phyloP scores from a whole-genome alignment of 1,140 invertebrate species.

The Linepithema humile region DNA sequence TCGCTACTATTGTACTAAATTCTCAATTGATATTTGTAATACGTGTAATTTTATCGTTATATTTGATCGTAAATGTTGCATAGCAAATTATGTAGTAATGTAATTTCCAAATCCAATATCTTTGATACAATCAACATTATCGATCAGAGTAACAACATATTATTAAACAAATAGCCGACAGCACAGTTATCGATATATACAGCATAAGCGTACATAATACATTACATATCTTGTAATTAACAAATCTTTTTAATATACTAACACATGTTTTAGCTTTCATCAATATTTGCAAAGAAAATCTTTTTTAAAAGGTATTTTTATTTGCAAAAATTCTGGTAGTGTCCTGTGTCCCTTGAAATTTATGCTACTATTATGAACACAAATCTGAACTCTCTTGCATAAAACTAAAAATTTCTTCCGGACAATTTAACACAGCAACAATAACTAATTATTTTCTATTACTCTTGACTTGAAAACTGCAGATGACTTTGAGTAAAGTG shows the following conservation, averaged over 20 bases:
- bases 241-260: background rate
- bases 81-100: background rate
- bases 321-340: background rate
- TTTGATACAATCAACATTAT: constrained; percentile 37
- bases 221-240: background rate
- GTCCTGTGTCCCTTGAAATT: background rate
- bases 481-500: background rate
- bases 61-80: constrained; percentile 8
- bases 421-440: constrained; percentile 7
- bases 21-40: background rate
- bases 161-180: constrained; percentile 27
- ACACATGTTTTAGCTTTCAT: background rate
- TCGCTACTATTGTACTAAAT: background rate
- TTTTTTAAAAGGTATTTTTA: background rate
- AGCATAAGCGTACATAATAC: background rate
- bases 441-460: constrained; percentile 27
- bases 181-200: background rate
- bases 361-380: background rate
- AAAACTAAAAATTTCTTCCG: background rate
- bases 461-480: constrained; percentile 15
- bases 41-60: constrained; percentile 3
- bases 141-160: constrained; percentile 8
- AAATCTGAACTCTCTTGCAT: background rate
- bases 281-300: background rate
- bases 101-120: constrained; percentile 33